phyloP scores from a whole-genome alignment of 2,113 vertebrate species.

The Circaetus gallicus region DNA sequence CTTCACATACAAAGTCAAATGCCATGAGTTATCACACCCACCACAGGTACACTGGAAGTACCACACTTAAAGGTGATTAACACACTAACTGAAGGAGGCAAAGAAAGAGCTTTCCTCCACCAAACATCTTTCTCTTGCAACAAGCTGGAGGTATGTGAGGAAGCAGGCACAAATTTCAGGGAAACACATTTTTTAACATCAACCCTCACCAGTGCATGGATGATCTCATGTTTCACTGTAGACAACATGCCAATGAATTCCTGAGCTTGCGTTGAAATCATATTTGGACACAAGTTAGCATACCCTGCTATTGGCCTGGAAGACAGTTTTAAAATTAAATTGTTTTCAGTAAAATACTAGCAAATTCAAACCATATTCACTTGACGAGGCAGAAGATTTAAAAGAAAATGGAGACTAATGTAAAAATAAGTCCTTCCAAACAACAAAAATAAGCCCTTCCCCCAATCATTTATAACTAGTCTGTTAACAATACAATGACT shows the following conservation, averaged over 20 bases:
- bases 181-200: not conserved
- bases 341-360: not conserved
- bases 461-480: not conserved
- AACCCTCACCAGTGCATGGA: constrained; percentile 90
- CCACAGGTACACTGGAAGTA: not conserved
- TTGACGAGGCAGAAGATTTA: not conserved
- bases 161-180: not conserved
- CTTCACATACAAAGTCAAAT: not conserved
- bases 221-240: constrained; percentile 96
- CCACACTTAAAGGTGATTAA: not conserved
- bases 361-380: not conserved
- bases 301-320: constrained; percentile 94
- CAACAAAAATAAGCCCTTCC: not conserved
- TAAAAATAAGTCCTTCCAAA: not conserved
- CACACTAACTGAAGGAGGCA: not conserved
- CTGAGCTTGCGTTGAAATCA: constrained; percentile 93
- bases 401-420: not conserved
- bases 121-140: not conserved
- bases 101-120: not conserved
- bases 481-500: not conserved
- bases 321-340: not conserved
- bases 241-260: constrained; percentile 95
- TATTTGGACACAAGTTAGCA: constrained; percentile 94
- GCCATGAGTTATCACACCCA: not conserved
- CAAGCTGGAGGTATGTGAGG: not conserved